phyloP scores from a whole-genome alignment of 2,888 invertebrate species.

The Formica aserva region DNA sequence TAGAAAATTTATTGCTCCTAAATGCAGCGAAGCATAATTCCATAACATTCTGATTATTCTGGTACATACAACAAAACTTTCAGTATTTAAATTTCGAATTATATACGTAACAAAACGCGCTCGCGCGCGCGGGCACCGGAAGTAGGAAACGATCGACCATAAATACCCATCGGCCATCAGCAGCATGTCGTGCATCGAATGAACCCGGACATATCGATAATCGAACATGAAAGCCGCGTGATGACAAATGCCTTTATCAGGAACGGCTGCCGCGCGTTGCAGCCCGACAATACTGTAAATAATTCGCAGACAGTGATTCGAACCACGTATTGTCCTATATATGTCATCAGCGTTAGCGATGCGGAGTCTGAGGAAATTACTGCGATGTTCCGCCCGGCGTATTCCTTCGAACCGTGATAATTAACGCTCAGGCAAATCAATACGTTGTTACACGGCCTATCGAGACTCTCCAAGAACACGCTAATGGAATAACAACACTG shows the following conservation, averaged over 20 bases:
- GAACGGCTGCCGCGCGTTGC: constrained; percentile 38
- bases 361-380: constrained; percentile 58
- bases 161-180: constrained; percentile 68
- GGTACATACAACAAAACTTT: background rate
- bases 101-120: background rate
- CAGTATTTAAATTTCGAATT: constrained; percentile 25
- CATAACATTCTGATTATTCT: background rate
- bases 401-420: constrained; percentile 33
- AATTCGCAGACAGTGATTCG: constrained; percentile 65
- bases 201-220: constrained; percentile 70
- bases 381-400: constrained; percentile 8
- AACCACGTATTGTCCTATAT: constrained; percentile 61
- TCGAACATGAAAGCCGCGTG: constrained; percentile 68
- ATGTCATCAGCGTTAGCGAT: constrained; percentile 48
- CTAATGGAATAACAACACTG: constrained; percentile 32
- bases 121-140: constrained; percentile 46
- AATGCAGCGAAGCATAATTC: background rate
- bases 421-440: constrained; percentile 32
- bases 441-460: constrained; percentile 21
- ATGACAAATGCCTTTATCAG: constrained; percentile 75
- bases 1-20: background rate
- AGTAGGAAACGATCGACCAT: constrained; percentile 69
- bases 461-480: constrained; percentile 30
- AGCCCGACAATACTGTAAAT: constrained; percentile 63
- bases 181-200: constrained; percentile 59